Percentiles rank a stretch among this genome's conserved stretches.
Conservation (phyloP, 2,113 vertebrate genomes). For the Clinocottus analis region DNA sequence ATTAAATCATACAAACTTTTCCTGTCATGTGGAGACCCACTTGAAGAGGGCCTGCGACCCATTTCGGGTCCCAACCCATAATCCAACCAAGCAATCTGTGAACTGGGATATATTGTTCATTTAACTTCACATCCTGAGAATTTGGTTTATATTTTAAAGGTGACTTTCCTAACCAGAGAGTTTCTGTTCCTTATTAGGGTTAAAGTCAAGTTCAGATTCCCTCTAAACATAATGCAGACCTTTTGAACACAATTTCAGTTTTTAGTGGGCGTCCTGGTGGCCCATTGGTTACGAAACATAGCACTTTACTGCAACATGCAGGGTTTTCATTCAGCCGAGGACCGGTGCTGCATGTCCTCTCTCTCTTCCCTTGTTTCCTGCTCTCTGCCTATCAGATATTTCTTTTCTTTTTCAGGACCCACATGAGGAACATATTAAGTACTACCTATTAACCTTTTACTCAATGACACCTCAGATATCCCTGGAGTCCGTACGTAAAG, state of each 20-base stretch:
- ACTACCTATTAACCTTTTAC: conserved; percentile 25
- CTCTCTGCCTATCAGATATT: not conserved
- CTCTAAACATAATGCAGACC: conserved; percentile 51
- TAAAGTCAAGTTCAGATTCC: conserved; percentile 52
- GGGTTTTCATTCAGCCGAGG: not conserved
- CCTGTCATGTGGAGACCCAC: conserved; percentile 70
- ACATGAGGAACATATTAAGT: conserved; percentile 33
- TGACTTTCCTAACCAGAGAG: conserved; percentile 56
- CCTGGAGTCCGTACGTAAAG: conserved; percentile 6
- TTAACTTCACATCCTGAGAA: conserved; percentile 74
- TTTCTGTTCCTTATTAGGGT: conserved; percentile 73
- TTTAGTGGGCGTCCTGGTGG: not conserved
- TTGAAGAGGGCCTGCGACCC: conserved; percentile 66
- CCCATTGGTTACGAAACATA: not conserved
- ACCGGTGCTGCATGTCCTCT: not conserved
- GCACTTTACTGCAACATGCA: not conserved
- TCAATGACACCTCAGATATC: conserved; percentile 20
- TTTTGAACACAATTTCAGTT: conserved; percentile 25
- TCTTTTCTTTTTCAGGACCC: conserved; percentile 1
- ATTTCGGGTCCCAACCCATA: conserved; percentile 69
- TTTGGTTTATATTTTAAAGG: conserved; percentile 64
- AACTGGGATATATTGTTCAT: conserved; percentile 75
- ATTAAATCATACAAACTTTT: conserved; percentile 74
- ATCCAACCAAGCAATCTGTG: conserved; percentile 73
- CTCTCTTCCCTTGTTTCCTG: not conserved